Conservation (phyloP, 2,113 vertebrate genomes). For the Columba janthina region DNA sequence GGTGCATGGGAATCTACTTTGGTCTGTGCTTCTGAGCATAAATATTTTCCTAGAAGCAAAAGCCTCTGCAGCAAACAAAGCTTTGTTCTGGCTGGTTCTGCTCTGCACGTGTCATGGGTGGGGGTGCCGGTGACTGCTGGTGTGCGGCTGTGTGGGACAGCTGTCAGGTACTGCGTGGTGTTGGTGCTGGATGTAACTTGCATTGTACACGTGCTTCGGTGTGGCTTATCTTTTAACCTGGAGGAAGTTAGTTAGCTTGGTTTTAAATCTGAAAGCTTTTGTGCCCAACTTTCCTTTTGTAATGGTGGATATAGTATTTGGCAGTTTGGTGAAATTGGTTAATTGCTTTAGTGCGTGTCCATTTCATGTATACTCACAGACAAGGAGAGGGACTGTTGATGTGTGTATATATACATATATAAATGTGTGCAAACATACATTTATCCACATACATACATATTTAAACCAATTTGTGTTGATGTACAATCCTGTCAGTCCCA, state of each 20-base stretch:
- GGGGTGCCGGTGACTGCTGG: rapidly evolving
- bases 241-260: background rate
- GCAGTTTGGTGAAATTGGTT: rapidly evolving
- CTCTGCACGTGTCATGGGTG: rapidly evolving
- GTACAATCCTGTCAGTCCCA: background rate
- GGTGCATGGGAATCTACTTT: background rate
- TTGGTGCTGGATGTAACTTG: background rate
- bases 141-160: rapidly evolving
- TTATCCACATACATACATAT: background rate
- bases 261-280: background rate
- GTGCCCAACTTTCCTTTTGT: background rate
- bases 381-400: rapidly evolving
- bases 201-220: rapidly evolving
- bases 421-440: background rate
- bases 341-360: rapidly evolving
- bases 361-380: rapidly evolving
- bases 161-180: rapidly evolving
- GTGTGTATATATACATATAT: rapidly evolving
- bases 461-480: rapidly evolving
- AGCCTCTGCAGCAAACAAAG: rapidly evolving
- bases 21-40: background rate
- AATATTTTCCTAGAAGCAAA: background rate
- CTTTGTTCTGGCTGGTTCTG: rapidly evolving
- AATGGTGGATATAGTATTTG: background rate
- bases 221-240: background rate